phyloP scores from a whole-genome alignment of 2,797 vertebrate genomes.

The Poeciliopsis presidionis region DNA sequence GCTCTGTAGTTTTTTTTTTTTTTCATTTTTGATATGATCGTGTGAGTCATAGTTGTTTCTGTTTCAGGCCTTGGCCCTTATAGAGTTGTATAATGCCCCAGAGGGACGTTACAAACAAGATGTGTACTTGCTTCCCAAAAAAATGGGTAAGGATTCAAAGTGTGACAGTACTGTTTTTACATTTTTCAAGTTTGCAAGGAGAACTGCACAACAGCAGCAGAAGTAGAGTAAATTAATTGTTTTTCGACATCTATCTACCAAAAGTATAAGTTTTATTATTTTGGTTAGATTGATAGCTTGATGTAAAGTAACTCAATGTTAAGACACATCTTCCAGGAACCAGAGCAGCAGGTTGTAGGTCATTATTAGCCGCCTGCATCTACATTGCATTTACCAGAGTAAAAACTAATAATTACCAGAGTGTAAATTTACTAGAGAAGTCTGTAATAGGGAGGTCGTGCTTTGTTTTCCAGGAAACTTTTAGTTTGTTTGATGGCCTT shows the following conservation, averaged over 20 bases:
- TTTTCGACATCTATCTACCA: not conserved
- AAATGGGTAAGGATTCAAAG: constrained; percentile 88
- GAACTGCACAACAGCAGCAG: not conserved
- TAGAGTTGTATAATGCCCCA: constrained; percentile 94
- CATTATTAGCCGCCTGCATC: not conserved
- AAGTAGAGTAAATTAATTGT: not conserved
- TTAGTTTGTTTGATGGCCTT: not conserved
- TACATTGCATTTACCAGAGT: not conserved
- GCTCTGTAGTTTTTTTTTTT: not conserved
- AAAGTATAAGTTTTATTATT: not conserved
- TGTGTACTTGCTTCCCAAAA: constrained; percentile 95
- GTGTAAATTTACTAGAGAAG: not conserved
- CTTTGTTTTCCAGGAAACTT: not conserved
- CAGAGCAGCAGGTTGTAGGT: not conserved
- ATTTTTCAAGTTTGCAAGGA: constrained; percentile 9
- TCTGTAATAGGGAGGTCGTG: not conserved
- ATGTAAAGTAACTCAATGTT: not conserved
- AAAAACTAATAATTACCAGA: not conserved
- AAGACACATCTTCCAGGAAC: not conserved
- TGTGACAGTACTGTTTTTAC: constrained; percentile 14
- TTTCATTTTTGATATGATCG: not conserved
- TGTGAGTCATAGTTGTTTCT: constrained; percentile 16
- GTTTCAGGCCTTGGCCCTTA: constrained; percentile 91
- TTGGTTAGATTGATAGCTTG: not conserved
- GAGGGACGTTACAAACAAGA: constrained; percentile 97